phyloP scores from a whole-genome alignment of 2,113 vertebrate genomes.

The Caranx ignobilis region DNA sequence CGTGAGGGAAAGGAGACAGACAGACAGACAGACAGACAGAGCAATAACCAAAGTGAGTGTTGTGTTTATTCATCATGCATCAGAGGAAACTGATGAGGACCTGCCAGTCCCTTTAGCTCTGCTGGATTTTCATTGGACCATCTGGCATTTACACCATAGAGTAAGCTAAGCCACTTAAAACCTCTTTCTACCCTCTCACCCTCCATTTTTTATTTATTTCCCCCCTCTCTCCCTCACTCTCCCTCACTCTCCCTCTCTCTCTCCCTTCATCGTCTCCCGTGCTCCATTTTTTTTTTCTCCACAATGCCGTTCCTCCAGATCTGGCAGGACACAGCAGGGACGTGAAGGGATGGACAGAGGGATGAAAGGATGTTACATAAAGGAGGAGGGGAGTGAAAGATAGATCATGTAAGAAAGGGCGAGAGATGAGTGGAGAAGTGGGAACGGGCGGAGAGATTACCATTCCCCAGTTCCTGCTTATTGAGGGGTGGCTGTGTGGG shows the following conservation, averaged over 20 bases:
- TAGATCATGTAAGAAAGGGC: slow-evolving; percentile 48
- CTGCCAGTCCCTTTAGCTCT: slow-evolving; percentile 65
- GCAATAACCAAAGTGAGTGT: slow-evolving; percentile 51
- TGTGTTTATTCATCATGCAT: slow-evolving; percentile 68
- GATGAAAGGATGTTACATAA: slow-evolving; percentile 70
- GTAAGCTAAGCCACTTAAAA: slow-evolving; percentile 62
- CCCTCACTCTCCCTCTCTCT: too few species aligned
- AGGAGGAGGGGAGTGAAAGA: slow-evolving; percentile 49
- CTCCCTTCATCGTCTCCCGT: slow-evolving; percentile 15
- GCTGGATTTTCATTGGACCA: slow-evolving; percentile 64
- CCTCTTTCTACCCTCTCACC: slow-evolving; percentile 26
- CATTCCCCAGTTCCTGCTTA: slow-evolving; percentile 57
- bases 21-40: too few species aligned
- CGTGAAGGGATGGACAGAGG: slow-evolving; percentile 37
- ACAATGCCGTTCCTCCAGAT: slow-evolving; percentile 51
- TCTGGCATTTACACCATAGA: slow-evolving; percentile 67
- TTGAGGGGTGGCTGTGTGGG: slow-evolving; percentile 71
- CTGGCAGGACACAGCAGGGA: slow-evolving; percentile 42
- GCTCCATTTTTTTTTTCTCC: slow-evolving; percentile 20
- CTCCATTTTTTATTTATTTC: slow-evolving; percentile 9
- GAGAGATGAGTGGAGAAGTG: slow-evolving; percentile 50
- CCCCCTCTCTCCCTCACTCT: not conserved
- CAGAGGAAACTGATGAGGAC: slow-evolving; percentile 58
- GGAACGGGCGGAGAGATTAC: slow-evolving; percentile 72
- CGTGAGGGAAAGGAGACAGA: slow-evolving; percentile 28